phyloP scores from a whole-genome alignment of 2,797 vertebrate species.

The Sebastes trivittatus region DNA sequence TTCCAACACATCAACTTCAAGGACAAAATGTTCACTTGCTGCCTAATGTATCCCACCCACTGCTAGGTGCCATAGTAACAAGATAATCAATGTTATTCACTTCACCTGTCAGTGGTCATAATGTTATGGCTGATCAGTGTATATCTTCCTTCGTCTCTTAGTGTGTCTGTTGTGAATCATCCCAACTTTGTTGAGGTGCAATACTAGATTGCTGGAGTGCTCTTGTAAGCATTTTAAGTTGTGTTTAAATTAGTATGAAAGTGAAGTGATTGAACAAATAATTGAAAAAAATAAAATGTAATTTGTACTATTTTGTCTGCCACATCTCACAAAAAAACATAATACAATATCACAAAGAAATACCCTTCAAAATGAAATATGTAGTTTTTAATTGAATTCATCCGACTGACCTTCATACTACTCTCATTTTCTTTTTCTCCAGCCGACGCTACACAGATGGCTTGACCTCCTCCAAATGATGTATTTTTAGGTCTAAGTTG shows the following conservation, averaged over 20 bases:
- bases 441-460: slow-evolving; percentile 6
- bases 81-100: too few relatives aligned
- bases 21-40: too few relatives aligned
- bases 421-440: slow-evolving; percentile 21
- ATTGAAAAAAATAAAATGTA: not conserved
- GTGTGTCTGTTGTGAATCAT: not conserved
- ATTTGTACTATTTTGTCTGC: not conserved
- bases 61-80: too few relatives aligned
- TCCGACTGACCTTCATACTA: slow-evolving; percentile 40
- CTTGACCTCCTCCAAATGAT: slow-evolving; percentile 51
- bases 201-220: not conserved
- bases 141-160: too few relatives aligned
- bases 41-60: too few relatives aligned
- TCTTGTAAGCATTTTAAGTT: not conserved
- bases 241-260: not conserved
- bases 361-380: slow-evolving; percentile 10
- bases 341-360: not conserved
- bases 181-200: not conserved
- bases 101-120: too few relatives aligned
- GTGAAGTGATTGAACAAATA: not conserved
- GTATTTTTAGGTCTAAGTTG: slow-evolving; percentile 60
- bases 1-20: too few relatives aligned
- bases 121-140: too few relatives aligned
- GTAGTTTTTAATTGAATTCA: not conserved
- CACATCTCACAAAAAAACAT: not conserved